Conservation (phyloP, 1,140 invertebrate genomes). For the Diorhabda carinulata region DNA sequence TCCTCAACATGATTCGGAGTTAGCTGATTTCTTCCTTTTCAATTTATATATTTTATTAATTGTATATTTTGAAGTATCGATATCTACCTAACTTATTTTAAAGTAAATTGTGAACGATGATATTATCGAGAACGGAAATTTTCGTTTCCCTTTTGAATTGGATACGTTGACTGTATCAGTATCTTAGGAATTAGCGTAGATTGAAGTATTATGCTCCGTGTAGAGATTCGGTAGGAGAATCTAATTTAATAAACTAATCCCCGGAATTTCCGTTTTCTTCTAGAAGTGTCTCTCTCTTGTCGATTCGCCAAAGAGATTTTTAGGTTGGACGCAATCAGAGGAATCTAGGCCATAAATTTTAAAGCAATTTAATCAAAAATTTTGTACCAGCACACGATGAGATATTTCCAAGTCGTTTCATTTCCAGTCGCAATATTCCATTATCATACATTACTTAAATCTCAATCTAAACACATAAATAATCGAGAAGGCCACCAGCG, state of each 20-base stretch:
- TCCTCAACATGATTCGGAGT: too few species aligned
- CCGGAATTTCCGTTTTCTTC: slow-evolving; percentile 17
- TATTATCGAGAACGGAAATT: too few species aligned
- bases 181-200: not conserved
- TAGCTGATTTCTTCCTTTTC: too few species aligned
- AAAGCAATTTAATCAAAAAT: slow-evolving; percentile 37
- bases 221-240: slow-evolving; percentile 15
- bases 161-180: too few species aligned
- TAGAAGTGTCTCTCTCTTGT: slow-evolving; percentile 12
- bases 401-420: slow-evolving; percentile 29
- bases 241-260: slow-evolving; percentile 23
- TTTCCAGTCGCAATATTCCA: slow-evolving; percentile 28
- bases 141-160: too few species aligned
- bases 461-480: slow-evolving; percentile 36
- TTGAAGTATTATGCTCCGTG: not conserved
- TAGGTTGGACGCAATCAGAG: slow-evolving; percentile 22
- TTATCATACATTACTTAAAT: slow-evolving; percentile 34
- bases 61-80: too few species aligned
- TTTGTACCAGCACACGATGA: slow-evolving; percentile 19
- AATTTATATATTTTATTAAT: too few species aligned
- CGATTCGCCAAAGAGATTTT: slow-evolving; percentile 21
- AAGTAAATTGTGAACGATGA: too few species aligned
- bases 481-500: slow-evolving; percentile 24
- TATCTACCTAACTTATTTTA: too few species aligned
- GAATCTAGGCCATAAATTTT: slow-evolving; percentile 28